Evolutionary conservation across 2,888 invertebrate species (phyloP).

Genomic region (Tachystola acroxantha): DNA sequence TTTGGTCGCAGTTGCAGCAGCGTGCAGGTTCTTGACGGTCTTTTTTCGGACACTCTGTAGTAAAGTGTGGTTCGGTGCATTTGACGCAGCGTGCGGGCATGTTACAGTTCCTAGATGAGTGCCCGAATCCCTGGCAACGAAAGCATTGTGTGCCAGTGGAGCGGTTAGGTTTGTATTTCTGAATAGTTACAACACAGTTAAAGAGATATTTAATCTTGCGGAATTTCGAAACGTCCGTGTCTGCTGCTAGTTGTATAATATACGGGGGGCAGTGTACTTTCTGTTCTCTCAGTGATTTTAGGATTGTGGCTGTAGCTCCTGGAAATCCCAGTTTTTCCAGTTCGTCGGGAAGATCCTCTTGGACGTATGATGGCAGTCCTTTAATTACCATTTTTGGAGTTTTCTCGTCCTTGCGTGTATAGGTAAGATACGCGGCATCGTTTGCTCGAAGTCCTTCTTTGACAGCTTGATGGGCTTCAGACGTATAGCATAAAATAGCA

Average conservation of each 20-base stretch:
- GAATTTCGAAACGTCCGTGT: neutral
- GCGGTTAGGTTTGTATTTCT: neutral
- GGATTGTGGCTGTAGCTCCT: neutral
- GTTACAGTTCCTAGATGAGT: conserved; percentile 12
- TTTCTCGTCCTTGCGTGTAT: conserved; percentile 5
- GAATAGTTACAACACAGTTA: conserved; percentile 1
- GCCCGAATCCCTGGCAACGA: conserved; percentile 15
- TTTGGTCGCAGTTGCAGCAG: conserved; percentile 5
- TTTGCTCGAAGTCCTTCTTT: neutral
- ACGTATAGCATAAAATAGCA: neutral
- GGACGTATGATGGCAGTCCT: conserved; percentile 4
- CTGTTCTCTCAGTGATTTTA: neutral
- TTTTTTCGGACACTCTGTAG: conserved; percentile 7
- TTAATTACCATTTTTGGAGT: conserved; percentile 1
- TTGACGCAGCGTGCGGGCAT: conserved; percentile 9
- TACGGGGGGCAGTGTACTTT: neutral
- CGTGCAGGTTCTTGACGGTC: neutral
- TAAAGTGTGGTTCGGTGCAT: conserved; percentile 6
- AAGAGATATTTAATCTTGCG: conserved; percentile 4
- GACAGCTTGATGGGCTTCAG: neutral
- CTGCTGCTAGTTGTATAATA: conserved; percentile 1
- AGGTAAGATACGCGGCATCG: neutral
- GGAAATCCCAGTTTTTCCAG: conserved; percentile 1
- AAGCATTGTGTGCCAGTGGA: conserved; percentile 11
- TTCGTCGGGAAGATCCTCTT: neutral